These are phyloP conservation scores for Chaetoderma sp. DNA, from an alignment of 2,888 invertebrate genomes.

Conservation along the genomic window DNA sequence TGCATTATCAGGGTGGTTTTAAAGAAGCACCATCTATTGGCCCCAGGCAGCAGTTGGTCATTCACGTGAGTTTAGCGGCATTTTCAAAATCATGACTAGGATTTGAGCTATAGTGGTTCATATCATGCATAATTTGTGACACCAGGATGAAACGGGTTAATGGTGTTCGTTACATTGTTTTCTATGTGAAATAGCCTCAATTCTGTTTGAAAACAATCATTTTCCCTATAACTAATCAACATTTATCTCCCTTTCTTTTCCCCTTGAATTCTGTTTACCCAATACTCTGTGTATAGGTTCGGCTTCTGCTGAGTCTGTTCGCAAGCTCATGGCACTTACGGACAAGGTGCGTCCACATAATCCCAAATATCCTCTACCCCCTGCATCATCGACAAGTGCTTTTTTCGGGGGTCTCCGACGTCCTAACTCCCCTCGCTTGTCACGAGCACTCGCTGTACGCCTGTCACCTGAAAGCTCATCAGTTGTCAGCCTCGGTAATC, in stretches of 20 bases:
- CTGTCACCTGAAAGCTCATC: conserved; percentile 95
- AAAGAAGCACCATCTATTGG: too few species aligned
- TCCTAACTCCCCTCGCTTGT: conserved; percentile 81
- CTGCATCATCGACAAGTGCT: conserved; percentile 53
- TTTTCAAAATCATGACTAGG: too few species aligned
- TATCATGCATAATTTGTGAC: too few species aligned
- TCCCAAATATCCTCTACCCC: conserved; percentile 55
- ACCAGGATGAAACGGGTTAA: too few species aligned
- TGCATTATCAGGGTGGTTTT: too few species aligned
- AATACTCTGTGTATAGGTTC: conserved; percentile 75
- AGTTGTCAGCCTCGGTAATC: conserved; percentile 90
- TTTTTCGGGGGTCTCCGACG: conserved; percentile 82
- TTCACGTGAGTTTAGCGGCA: too few species aligned
- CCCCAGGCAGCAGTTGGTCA: too few species aligned
- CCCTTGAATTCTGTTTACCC: background rate
- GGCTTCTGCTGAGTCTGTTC: conserved; percentile 95
- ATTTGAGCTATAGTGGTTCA: too few species aligned
- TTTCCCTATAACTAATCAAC: conserved; percentile 22
- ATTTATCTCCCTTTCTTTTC: conserved; percentile 21
- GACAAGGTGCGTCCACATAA: conserved; percentile 69
- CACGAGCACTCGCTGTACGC: conserved; percentile 76
- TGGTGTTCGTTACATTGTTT: too few species aligned
- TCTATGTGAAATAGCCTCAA: too few species aligned
- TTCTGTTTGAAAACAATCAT: background rate
- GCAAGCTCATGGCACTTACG: conserved; percentile 90